phyloP scores from a whole-genome alignment of 1,140 invertebrate genomes.

The Pollicipes pollicipes region DNA sequence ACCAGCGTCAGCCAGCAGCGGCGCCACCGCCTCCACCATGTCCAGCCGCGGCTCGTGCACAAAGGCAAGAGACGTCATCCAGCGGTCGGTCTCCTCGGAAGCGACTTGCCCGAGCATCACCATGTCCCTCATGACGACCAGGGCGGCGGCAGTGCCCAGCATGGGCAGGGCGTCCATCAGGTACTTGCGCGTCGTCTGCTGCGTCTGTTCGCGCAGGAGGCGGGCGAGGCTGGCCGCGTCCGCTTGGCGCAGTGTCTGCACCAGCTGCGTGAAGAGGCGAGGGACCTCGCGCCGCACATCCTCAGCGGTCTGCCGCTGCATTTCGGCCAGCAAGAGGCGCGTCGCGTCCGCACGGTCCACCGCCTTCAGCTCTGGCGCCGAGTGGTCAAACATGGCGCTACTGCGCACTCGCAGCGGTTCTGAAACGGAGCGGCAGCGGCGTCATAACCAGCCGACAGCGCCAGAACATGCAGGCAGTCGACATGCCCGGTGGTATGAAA shows the following conservation, averaged over 20 bases:
- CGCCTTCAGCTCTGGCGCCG: conserved; percentile 14
- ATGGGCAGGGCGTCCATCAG: conserved; percentile 57
- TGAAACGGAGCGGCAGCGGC: background rate
- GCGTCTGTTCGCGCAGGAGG: background rate
- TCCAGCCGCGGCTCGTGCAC: conserved; percentile 50
- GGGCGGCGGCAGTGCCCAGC: conserved; percentile 50
- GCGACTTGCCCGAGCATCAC: conserved; percentile 46
- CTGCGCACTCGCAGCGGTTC: background rate
- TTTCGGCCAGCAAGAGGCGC: conserved; percentile 4
- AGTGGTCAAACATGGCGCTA: conserved; percentile 11
- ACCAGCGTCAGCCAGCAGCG: conserved; percentile 31
- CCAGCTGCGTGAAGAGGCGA: conserved; percentile 25
- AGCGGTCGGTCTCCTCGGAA: conserved; percentile 38
- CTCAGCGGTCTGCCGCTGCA: conserved; percentile 31
- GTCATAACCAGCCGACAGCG: no score
- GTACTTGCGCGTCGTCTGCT: conserved; percentile 23
- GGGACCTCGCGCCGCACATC: conserved; percentile 30
- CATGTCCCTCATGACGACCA: conserved; percentile 51
- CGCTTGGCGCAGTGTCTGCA: conserved; percentile 20
- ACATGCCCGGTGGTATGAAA: no score
- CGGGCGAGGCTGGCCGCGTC: conserved; percentile 10
- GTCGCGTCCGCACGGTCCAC: conserved; percentile 6
- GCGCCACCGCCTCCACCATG: conserved; percentile 43
- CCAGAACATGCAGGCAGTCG: no score
- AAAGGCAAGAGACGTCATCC: conserved; percentile 36